These are phyloP conservation scores for Macrobrachium nipponense DNA, from an alignment of 1,140 invertebrate genomes.

Conservation along the genomic window DNA sequence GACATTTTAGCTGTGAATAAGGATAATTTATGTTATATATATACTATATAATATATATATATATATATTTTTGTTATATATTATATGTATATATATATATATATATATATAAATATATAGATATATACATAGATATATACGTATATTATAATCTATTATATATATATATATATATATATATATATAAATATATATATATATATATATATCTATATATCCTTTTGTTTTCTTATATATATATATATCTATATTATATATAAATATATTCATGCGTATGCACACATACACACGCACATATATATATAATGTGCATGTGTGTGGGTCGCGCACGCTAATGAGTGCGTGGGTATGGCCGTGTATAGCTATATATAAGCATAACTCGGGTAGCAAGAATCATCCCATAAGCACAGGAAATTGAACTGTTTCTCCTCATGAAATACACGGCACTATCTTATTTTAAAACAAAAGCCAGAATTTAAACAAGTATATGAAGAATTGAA, in stretches of 20 bases:
- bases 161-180: slow-evolving; percentile 20
- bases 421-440: background rate
- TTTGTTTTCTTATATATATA: background rate
- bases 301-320: background rate
- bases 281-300: background rate
- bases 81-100: slow-evolving; percentile 9
- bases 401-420: no score
- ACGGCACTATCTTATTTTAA: no score
- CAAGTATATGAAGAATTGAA: no score
- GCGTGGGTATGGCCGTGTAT: no score
- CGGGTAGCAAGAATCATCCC: no score
- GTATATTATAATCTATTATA: no score
- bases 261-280: background rate
- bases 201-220: background rate
- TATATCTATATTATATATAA: background rate
- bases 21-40: background rate
- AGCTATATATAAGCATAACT: no score
- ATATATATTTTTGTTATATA: background rate
- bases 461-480: no score
- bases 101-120: slow-evolving; percentile 5
- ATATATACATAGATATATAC: slow-evolving; percentile 12
- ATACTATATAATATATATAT: slow-evolving; percentile 10
- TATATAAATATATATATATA: slow-evolving; percentile 10
- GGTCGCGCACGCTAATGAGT: no score
- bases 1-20: background rate